phyloP scores from a whole-genome alignment of 1,140 invertebrate species.

The Fopius arisanus region DNA sequence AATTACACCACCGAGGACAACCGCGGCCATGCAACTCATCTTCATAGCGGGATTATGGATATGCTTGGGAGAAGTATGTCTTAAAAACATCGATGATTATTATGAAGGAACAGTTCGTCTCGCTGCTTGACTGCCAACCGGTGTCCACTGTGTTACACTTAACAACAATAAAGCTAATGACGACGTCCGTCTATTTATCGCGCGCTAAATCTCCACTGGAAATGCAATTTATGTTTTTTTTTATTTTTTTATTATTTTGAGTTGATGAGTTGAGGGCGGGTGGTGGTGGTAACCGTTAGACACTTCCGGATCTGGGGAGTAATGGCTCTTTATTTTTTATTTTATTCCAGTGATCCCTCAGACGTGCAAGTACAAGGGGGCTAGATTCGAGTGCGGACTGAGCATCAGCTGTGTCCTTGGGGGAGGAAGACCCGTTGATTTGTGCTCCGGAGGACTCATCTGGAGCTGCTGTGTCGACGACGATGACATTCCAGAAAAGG shows the following conservation, averaged over 20 bases:
- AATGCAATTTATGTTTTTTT: not conserved
- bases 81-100: conserved; percentile 1
- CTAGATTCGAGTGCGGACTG: conserved; percentile 86
- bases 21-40: conserved; percentile 59
- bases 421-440: conserved; percentile 85
- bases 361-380: conserved; percentile 88
- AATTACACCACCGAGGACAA: conserved; percentile 57
- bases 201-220: conserved; percentile 22
- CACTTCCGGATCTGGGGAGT: conserved; percentile 6
- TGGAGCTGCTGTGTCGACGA: conserved; percentile 93
- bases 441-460: conserved; percentile 92
- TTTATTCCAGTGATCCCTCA: conserved; percentile 87
- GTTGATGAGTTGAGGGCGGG: not conserved
- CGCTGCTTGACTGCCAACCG: conserved; percentile 3
- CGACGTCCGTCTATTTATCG: conserved; percentile 20
- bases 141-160: conserved; percentile 25
- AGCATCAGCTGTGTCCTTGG: conserved; percentile 89
- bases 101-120: conserved; percentile 14
- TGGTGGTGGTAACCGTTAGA: not conserved
- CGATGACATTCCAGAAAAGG: conserved; percentile 68
- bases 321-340: conserved; percentile 17
- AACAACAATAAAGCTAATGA: conserved; percentile 14
- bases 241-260: not conserved
- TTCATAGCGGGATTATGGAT: conserved; percentile 79
- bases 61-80: conserved; percentile 82